Percentiles rank a stretch among this genome's conserved stretches.
These are phyloP conservation scores for Homarus americanus DNA, from an alignment of 1,140 invertebrate genomes.

Conservation along the genomic window DNA sequence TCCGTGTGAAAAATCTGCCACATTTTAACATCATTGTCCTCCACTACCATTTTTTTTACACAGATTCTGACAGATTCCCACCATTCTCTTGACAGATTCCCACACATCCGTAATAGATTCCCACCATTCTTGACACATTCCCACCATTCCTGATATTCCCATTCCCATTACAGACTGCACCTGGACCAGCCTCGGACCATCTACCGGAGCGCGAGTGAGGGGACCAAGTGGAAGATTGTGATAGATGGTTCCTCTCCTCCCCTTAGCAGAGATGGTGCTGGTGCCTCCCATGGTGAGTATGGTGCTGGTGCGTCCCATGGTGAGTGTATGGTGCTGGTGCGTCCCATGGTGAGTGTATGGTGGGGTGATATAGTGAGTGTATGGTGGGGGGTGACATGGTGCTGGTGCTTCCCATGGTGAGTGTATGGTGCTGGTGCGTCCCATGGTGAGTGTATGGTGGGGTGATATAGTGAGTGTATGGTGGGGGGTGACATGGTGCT, in stretches of 20 bases:
- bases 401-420: too few species aligned
- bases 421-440: too few species aligned
- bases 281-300: not conserved
- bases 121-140: not conserved
- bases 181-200: slow-evolving; percentile 71
- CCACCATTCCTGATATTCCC: not conserved
- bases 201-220: slow-evolving; percentile 72
- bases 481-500: slow-evolving; percentile 28
- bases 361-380: too few species aligned
- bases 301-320: too few species aligned
- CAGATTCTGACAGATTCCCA: not conserved
- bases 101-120: not conserved
- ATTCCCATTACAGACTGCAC: slow-evolving; percentile 55
- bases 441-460: too few species aligned
- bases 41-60: too few species aligned
- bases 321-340: too few species aligned
- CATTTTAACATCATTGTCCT: not conserved
- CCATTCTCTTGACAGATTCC: too few species aligned
- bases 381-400: too few species aligned
- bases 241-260: slow-evolving; percentile 51
- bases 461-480: too few species aligned
- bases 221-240: slow-evolving; percentile 69
- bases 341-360: too few species aligned
- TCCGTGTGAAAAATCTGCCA: too few species aligned
- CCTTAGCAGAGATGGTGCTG: not conserved